A percentile compares a stretch with the other conserved stretches of the same genome.
Conservation (phyloP, 2,888 invertebrate genomes). For the Megaustenia siamemsis region DNA sequence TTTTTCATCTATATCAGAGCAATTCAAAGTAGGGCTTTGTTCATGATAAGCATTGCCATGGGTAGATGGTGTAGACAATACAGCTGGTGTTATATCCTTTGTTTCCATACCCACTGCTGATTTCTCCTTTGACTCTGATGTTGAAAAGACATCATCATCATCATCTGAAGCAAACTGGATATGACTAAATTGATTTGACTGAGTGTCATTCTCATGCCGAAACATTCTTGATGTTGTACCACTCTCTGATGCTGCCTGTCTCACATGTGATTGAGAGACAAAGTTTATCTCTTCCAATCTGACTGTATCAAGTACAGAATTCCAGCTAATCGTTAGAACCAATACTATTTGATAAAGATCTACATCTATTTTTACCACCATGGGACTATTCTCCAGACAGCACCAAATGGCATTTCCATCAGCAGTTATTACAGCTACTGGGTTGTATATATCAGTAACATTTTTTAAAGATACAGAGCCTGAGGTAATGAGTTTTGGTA, state of each 20-base stretch:
- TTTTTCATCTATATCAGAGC: neutral
- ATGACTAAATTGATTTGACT: neutral
- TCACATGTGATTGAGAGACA: neutral
- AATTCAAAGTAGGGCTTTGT: neutral
- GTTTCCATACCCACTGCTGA: neutral
- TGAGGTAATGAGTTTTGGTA: neutral
- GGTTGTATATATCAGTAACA: neutral
- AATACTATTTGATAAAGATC: neutral
- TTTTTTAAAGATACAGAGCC: slow-evolving; percentile 19
- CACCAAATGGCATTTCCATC: slow-evolving; percentile 31
- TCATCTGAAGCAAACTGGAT: neutral
- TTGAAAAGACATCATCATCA: slow-evolving; percentile 12
- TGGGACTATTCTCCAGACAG: slow-evolving; percentile 10
- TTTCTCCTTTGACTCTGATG: neutral
- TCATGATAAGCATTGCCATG: neutral
- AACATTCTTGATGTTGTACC: neutral
- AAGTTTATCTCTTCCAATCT: slow-evolving; percentile 21
- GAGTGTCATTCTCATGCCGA: neutral
- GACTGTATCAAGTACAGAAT: slow-evolving; percentile 16
- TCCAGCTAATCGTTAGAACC: slow-evolving; percentile 2
- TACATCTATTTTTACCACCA: slow-evolving; percentile 19
- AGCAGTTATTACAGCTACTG: slow-evolving; percentile 16
- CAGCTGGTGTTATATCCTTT: no score
- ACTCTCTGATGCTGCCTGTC: slow-evolving; percentile 7
- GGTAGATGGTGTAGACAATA: neutral